These are phyloP conservation scores for Diorhabda sublineata DNA, from an alignment of 1,140 invertebrate genomes.

Conservation along the genomic window DNA sequence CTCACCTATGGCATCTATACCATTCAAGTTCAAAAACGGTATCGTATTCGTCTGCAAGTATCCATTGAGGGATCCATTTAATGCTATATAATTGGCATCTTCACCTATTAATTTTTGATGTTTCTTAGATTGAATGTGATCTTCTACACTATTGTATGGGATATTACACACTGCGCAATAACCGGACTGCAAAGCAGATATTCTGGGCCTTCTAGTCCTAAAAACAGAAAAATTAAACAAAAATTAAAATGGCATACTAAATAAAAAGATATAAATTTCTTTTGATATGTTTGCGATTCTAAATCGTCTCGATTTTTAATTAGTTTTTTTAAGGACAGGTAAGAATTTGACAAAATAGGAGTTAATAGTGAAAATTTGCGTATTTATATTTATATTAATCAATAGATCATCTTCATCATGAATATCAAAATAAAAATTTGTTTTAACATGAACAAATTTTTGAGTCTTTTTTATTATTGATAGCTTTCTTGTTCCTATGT, in stretches of 20 bases:
- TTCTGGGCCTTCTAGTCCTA: conserved; percentile 54
- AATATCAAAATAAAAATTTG: too few species aligned
- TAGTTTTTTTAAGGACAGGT: too few species aligned
- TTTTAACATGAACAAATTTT: too few species aligned
- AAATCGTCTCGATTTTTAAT: too few species aligned
- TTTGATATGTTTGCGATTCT: too few species aligned
- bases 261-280: background rate
- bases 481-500: too few species aligned
- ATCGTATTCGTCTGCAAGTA: conserved; percentile 61
- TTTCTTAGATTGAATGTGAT: conserved; percentile 66
- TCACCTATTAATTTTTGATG: conserved; percentile 67
- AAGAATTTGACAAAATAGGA: too few species aligned
- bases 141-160: conserved; percentile 61
- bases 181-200: conserved; percentile 55
- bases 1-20: conserved; percentile 38
- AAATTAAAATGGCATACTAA: background rate
- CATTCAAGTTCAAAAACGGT: conserved; percentile 53
- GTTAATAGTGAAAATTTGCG: too few species aligned
- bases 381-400: too few species aligned
- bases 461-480: too few species aligned
- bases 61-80: conserved; percentile 56
- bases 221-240: background rate
- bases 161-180: conserved; percentile 73
- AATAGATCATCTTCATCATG: too few species aligned
- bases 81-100: conserved; percentile 58